Evolutionary conservation across 2,797 vertebrate species (phyloP), one percentile per base, ranked within the genome.

Genomic region (Micrastur ruficollis): DNA sequence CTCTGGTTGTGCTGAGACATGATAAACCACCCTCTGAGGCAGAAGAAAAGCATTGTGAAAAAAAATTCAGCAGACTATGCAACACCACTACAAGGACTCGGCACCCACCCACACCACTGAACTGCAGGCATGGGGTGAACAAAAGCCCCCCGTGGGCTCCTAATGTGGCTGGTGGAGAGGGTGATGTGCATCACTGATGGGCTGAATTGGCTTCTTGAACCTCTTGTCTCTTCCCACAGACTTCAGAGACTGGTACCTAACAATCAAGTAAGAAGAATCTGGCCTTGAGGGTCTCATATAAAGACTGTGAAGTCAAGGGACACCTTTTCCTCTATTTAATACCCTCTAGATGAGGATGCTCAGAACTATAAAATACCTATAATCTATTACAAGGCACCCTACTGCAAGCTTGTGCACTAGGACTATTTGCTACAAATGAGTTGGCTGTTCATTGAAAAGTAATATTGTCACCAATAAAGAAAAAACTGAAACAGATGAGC

Each of bases 31-130:
- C 4, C 50, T 11, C 11, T 0, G 1, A 73, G 32, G 25, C 25
- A 81, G 38, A 86, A 65, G 36, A 15, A 84, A 84, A 83, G 34
- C 2, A 3, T 31, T 42, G 21, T 15, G 14, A 18, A 32, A 62
- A 66, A 74, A 52, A 25, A 0, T 32, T 88, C 27, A 71, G 25
- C 44, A 56, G 61, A 68, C 15, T 36, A 53, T 42, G 31, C 26
- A 58, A 2, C 14, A 61, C 3, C 49, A 44, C 31, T 17, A 18
- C 0, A 1, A 71, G 34, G 29, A 63, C 25, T 44, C 34, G 12
- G 67, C 1, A 2, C n/a, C 34, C 49, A 52, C 3, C 14, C 49
- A 58, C 0, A 0, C 23, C 62, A 46, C 38, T 27, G 56, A 90
- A 63, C 18, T 26, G 25, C 17, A 42, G 25, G 14, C 38, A 56